Evolutionary conservation across 2,797 vertebrate species (phyloP).

Genomic region (Kryptolebias ocellatus): DNA sequence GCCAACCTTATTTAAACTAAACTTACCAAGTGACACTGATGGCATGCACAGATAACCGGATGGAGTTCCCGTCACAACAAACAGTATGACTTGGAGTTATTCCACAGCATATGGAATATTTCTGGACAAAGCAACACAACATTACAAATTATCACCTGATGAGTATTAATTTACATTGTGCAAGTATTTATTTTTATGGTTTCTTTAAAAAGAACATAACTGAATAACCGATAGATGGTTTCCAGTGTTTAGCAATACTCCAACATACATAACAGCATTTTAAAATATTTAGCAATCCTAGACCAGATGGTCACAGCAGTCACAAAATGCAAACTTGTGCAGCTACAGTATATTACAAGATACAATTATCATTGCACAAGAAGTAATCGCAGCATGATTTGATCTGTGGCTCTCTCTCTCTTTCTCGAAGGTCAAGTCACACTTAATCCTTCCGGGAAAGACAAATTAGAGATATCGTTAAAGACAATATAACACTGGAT

Average conservation of each 20-base stretch:
- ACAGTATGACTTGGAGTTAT: background rate
- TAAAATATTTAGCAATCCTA: background rate
- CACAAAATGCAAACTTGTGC: background rate
- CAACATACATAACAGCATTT: background rate
- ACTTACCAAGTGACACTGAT: background rate
- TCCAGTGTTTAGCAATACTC: background rate
- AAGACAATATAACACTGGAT: conserved; percentile 59
- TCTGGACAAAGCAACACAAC: background rate
- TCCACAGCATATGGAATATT: too few species aligned
- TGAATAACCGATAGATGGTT: background rate
- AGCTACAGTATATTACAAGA: conserved; percentile 1
- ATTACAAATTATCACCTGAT: background rate
- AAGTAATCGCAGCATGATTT: conserved; percentile 12
- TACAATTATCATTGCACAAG: conserved; percentile 8
- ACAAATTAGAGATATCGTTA: conserved; percentile 51
- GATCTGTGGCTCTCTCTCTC: conserved; percentile 18
- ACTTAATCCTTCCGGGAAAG: conserved; percentile 43
- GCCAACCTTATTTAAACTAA: background rate
- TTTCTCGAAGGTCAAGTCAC: conserved; percentile 12
- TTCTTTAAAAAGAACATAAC: too few species aligned
- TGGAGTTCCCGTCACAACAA: background rate
- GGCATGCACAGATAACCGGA: background rate
- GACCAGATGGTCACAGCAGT: background rate
- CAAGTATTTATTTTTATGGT: too few species aligned
- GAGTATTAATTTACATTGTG: too few species aligned